These are phyloP conservation scores for Lepisosteus osseus DNA, from an alignment of 2,113 vertebrate species.

Conservation along the genomic window DNA sequence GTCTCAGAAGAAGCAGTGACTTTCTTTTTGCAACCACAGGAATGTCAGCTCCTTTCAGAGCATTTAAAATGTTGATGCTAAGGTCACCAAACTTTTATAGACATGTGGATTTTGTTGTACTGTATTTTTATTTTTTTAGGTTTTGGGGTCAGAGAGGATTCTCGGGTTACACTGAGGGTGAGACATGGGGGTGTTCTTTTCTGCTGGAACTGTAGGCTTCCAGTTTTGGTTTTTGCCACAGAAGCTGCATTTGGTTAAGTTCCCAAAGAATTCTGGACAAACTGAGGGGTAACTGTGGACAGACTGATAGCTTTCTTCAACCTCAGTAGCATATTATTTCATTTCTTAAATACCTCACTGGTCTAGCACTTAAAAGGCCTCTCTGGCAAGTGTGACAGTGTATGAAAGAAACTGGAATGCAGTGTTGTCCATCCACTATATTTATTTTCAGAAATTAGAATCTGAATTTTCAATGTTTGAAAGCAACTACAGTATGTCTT, in stretches of 20 bases:
- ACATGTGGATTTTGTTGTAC: slow-evolving; percentile 48
- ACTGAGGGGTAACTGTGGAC: no score
- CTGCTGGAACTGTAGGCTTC: no score
- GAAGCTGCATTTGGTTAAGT: background rate
- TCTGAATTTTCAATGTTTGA: no score
- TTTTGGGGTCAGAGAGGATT: background rate
- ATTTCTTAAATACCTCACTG: no score
- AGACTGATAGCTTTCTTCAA: background rate
- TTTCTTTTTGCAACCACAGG: slow-evolving; percentile 43
- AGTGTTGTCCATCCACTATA: no score
- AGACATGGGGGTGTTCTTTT: background rate
- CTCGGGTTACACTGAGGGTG: background rate
- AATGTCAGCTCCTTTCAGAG: slow-evolving; percentile 60
- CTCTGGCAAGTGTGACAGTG: no score
- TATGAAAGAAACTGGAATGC: no score
- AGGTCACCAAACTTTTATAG: slow-evolving; percentile 59
- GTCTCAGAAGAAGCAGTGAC: no score
- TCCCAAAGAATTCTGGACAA: background rate
- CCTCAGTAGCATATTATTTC: background rate
- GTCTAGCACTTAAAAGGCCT: no score
- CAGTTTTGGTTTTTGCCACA: background rate
- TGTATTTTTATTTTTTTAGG: background rate
- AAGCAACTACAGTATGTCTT: no score
- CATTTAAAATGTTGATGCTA: slow-evolving; percentile 62
- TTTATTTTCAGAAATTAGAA: no score